Percentiles rank a stretch among this genome's conserved stretches.
Evolutionary conservation across 2,888 invertebrate species (phyloP).

Genomic region (Clostera curtula): DNA sequence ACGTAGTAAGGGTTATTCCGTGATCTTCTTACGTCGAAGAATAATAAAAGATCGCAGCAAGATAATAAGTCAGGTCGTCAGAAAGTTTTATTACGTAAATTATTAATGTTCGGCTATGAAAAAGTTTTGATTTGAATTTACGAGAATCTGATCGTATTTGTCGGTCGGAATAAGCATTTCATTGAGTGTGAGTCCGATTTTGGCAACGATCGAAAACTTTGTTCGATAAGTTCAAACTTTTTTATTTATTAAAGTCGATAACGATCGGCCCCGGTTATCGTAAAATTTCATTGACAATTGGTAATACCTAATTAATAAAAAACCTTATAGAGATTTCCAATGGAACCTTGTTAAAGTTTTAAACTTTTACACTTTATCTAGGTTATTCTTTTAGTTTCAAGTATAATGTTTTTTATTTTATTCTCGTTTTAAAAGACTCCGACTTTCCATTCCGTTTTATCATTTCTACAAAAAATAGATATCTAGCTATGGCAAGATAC

Average conservation of each 20-base stretch:
- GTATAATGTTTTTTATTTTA: no score
- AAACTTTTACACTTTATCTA: no score
- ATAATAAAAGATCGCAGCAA: constrained; percentile 9
- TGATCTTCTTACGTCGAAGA: constrained; percentile 4
- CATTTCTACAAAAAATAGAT: no score
- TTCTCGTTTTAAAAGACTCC: no score
- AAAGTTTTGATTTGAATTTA: constrained; percentile 19
- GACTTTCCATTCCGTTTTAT: no score
- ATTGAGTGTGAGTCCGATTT: constrained; percentile 2
- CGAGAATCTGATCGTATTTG: constrained; percentile 16
- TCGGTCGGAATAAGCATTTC: constrained; percentile 3
- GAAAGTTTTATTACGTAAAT: constrained; percentile 14
- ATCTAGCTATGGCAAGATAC: no score
- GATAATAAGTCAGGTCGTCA: constrained; percentile 9
- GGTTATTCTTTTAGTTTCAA: no score
- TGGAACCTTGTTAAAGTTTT: no score
- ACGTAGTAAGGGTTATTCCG: no score
- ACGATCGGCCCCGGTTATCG: not conserved
- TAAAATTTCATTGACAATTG: not conserved
- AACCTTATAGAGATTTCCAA: no score
- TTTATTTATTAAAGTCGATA: not conserved
- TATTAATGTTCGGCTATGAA: constrained; percentile 18
- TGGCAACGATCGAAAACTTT: constrained; percentile 1
- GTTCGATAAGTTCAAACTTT: not conserved
- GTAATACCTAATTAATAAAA: no score